Evolutionary conservation across 2,888 invertebrate species (phyloP).

Genomic region (Gymnoscelis rufifasciata): DNA sequence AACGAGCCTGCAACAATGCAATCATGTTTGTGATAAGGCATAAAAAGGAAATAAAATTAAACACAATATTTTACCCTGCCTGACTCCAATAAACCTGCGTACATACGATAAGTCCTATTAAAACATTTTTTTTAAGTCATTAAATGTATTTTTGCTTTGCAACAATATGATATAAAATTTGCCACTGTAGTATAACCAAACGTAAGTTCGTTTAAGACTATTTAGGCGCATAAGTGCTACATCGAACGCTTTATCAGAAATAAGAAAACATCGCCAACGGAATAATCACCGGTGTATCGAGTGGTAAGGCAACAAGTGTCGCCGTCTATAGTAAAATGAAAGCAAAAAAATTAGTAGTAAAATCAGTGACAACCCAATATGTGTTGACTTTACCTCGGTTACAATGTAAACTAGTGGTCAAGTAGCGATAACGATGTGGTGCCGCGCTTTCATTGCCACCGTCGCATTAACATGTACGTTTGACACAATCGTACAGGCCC

Average conservation of each 20-base stretch:
- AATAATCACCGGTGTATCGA: too few species aligned
- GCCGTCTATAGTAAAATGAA: conserved; percentile 10
- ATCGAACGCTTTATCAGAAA: too few species aligned
- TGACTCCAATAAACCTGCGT: background rate
- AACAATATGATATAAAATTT: too few species aligned
- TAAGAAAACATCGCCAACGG: too few species aligned
- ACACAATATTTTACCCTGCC: background rate
- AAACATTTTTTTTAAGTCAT: background rate
- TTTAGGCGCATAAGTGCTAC: too few species aligned
- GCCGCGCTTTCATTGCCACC: conserved; percentile 53
- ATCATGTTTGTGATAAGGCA: background rate
- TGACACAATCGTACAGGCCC: conserved; percentile 47
- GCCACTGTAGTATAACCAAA: too few species aligned
- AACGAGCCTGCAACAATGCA: conserved; percentile 86
- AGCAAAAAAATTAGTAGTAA: background rate
- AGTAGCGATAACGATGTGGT: conserved; percentile 61
- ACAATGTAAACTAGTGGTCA: conserved; percentile 31
- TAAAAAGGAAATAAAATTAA: background rate
- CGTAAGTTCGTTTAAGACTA: too few species aligned
- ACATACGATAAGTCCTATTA: background rate
- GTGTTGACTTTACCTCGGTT: conserved; percentile 17
- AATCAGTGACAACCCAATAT: conserved; percentile 6
- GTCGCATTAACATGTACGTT: conserved; percentile 71
- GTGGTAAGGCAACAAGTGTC: conserved; percentile 5
- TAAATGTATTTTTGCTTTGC: too few species aligned